Evolutionary conservation across 2,888 invertebrate species (phyloP).

Genomic region (Epistrophe grossulariae): DNA sequence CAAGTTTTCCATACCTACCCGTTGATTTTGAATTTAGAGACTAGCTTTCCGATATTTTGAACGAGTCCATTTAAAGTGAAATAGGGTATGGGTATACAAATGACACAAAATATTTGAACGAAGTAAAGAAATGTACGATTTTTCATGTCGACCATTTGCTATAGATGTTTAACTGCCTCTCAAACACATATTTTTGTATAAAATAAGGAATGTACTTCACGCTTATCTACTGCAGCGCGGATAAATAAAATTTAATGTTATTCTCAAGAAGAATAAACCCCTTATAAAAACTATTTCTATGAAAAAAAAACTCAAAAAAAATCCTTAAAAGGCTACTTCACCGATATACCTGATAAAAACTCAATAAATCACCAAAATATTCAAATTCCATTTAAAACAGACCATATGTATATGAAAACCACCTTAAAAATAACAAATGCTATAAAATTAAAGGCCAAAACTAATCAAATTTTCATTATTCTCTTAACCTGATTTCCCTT

Average conservation of each 20-base stretch:
- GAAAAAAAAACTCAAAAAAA: not conserved
- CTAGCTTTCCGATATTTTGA: too few species aligned
- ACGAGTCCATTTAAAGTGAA: too few species aligned
- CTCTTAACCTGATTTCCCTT: constrained; percentile 35
- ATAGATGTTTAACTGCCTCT: too few species aligned
- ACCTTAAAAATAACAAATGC: not conserved
- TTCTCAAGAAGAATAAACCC: not conserved
- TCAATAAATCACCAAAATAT: constrained; percentile 29
- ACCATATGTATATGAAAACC: constrained; percentile 13
- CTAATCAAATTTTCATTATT: constrained; percentile 23
- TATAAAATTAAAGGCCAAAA: constrained; percentile 1
- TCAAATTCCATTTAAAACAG: constrained; percentile 2
- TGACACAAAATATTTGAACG: too few species aligned
- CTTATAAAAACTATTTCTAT: not conserved
- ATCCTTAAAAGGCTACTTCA: constrained; percentile 5
- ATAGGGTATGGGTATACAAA: too few species aligned
- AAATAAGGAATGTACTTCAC: too few species aligned
- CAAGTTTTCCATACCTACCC: too few species aligned
- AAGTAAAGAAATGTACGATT: too few species aligned
- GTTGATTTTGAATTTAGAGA: too few species aligned
- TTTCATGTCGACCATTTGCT: too few species aligned
- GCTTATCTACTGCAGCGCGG: too few species aligned
- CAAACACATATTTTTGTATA: too few species aligned
- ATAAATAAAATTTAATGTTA: not conserved
- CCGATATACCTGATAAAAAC: not conserved